Evolutionary conservation across 2,113 vertebrate genomes (phyloP).

Genomic region (Python bivittatus): DNA sequence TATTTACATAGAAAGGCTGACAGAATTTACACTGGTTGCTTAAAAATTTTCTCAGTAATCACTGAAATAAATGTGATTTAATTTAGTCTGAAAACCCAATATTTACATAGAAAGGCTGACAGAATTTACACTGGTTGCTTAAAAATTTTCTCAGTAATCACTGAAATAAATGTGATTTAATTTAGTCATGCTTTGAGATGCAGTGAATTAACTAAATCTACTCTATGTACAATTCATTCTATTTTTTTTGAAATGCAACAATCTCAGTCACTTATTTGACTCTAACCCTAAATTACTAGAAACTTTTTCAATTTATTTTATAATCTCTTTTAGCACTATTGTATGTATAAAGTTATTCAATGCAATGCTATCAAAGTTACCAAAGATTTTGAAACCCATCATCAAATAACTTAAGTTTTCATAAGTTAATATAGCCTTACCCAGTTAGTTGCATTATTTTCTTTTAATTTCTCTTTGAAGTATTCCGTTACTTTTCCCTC

Average conservation of each 20-base stretch:
- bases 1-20: background rate
- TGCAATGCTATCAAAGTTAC: background rate
- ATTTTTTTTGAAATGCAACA: background rate
- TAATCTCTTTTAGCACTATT: background rate
- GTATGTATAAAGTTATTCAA: background rate
- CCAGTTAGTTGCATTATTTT: slow-evolving; percentile 84
- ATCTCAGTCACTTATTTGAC: background rate
- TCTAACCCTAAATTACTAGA: no score
- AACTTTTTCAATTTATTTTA: background rate
- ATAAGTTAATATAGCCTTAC: slow-evolving; percentile 67
- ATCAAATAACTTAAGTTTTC: background rate
- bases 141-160: background rate
- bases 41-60: background rate
- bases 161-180: background rate
- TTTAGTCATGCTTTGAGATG: background rate
- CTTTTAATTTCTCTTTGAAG: slow-evolving; percentile 89
- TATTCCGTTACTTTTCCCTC: slow-evolving; percentile 86
- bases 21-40: background rate
- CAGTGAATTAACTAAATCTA: background rate
- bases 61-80: background rate
- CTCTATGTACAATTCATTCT: background rate
- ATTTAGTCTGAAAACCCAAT: background rate
- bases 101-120: background rate
- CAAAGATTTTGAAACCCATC: background rate
- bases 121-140: background rate